These are phyloP conservation scores for Petrolisthes cinctipes DNA, from an alignment of 2,888 invertebrate genomes.

Conservation along the genomic window DNA sequence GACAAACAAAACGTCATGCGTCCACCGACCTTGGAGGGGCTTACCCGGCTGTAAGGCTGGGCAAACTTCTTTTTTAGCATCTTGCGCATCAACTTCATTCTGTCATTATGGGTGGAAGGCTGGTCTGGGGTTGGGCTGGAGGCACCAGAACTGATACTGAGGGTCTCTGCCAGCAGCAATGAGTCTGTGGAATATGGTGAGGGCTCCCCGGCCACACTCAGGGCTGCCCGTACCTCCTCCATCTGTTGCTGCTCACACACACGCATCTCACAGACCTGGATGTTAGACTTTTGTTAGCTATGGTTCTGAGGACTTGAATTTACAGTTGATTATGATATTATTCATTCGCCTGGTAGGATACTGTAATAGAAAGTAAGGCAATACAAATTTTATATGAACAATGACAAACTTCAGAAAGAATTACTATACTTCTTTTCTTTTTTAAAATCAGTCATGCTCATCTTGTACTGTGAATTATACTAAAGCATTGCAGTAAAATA, in stretches of 20 bases:
- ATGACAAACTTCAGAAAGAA: too few relatives aligned
- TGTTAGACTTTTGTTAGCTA: neutral
- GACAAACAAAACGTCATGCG: neutral
- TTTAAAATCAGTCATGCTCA: too few relatives aligned
- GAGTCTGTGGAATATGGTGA: constrained; percentile 62
- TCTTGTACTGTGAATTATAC: too few relatives aligned
- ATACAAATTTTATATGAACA: too few relatives aligned
- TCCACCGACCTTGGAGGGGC: constrained; percentile 61
- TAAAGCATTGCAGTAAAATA: too few relatives aligned
- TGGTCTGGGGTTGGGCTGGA: constrained; percentile 56
- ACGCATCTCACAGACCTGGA: constrained; percentile 60
- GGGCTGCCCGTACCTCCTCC: constrained; percentile 62
- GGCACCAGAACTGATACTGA: constrained; percentile 41
- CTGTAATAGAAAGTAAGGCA: neutral
- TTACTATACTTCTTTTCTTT: too few relatives aligned
- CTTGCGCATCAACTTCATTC: constrained; percentile 55
- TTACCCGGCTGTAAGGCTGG: constrained; percentile 61
- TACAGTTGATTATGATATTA: neutral
- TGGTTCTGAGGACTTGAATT: neutral
- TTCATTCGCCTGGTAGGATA: too few relatives aligned
- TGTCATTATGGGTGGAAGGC: constrained; percentile 52
- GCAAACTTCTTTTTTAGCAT: constrained; percentile 58
- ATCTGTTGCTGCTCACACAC: constrained; percentile 62
- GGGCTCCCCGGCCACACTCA: constrained; percentile 56
- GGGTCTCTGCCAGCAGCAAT: constrained; percentile 47